Evolutionary conservation across 2,888 invertebrate genomes (phyloP).

Genomic region (Zonitis immaculata): DNA sequence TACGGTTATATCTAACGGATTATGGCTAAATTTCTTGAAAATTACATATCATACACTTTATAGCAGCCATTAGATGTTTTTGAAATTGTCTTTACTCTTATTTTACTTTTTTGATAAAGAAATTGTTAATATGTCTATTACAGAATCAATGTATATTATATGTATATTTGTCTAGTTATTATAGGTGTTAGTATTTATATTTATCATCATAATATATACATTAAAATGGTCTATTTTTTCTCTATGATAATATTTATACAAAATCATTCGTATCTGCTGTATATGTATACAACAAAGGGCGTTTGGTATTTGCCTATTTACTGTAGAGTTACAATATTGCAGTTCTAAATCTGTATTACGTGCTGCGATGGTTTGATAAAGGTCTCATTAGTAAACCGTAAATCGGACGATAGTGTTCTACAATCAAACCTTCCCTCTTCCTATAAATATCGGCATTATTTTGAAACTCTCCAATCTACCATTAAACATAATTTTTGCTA

Average conservation of each 20-base stretch:
- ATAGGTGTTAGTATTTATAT: too few relatives aligned
- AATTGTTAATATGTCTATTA: too few relatives aligned
- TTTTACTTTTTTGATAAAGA: too few relatives aligned
- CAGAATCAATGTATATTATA: too few relatives aligned
- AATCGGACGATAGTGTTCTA: constrained; percentile 45
- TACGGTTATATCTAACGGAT: background rate
- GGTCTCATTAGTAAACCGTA: constrained; percentile 52
- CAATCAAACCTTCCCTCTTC: constrained; percentile 29
- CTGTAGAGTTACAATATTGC: constrained; percentile 43
- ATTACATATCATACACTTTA: background rate
- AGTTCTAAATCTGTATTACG: constrained; percentile 51
- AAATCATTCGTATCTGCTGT: constrained; percentile 3
- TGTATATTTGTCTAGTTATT: too few relatives aligned
- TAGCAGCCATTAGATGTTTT: constrained; percentile 1
- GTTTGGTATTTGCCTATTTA: constrained; percentile 37
- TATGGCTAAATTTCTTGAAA: background rate
- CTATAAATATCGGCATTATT: constrained; percentile 29
- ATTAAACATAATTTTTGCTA: background rate
- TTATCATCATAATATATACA: too few relatives aligned
- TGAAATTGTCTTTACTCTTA: too few relatives aligned
- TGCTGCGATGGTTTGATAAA: constrained; percentile 50
- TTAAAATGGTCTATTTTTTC: too few relatives aligned
- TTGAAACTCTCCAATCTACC: constrained; percentile 13
- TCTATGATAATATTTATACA: constrained; percentile 14
- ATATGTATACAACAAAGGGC: constrained; percentile 15